Base-by-base conservation (phyloP, 2,113 vertebrate genomes). In the Salvator merianae region DNA sequence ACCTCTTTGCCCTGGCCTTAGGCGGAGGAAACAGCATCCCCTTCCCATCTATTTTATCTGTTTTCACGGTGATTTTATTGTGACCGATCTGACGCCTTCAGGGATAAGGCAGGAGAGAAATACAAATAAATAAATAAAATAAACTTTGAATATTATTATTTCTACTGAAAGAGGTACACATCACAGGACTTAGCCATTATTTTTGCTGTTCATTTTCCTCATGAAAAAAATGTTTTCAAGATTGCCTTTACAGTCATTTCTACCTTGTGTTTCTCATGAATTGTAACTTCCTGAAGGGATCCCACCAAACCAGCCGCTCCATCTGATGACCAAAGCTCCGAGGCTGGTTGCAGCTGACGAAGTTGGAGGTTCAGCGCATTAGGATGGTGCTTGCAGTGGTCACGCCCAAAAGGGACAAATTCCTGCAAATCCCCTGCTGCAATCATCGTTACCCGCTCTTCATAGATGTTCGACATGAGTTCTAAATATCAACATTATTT, bases 401-500 rank as follows among this genome's bases (percentile, higher is more conserved):
- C 97, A 89, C 98, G 98, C 95, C 98, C 98, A 89, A 98, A 98
- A 84, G 98, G 98, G 95, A 97, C 97, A 97, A 99, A 99, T 96
- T 97, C 97, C 97, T 99, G 98, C 98, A 98, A 97, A 97, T 99
- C 98, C 96, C 98, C 97, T 95, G 98, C 98, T 96, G 98, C 98
- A 93, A 99, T 99, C 98, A 99, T 99, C 91, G 97, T 98, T 97
- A 97, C 97, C 97, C 97, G 97, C 96, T 99, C 98, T 98, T 99
- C 98, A 99, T 96, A 98, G 96, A 98, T 96, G 97, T 99, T 97
- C 98, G 98, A 99, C 98, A 99, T 99, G 98, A 97, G 97, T 98
- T 96, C 97, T 97, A 97, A 97, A 97, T 99, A 99, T 99, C 98
- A 98, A 97, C 98, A 99, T 99, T 99, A 99, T 99, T 99, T 98